Evolutionary conservation across 2,113 vertebrate species (phyloP).

Genomic region (Platichthys stellatus): DNA sequence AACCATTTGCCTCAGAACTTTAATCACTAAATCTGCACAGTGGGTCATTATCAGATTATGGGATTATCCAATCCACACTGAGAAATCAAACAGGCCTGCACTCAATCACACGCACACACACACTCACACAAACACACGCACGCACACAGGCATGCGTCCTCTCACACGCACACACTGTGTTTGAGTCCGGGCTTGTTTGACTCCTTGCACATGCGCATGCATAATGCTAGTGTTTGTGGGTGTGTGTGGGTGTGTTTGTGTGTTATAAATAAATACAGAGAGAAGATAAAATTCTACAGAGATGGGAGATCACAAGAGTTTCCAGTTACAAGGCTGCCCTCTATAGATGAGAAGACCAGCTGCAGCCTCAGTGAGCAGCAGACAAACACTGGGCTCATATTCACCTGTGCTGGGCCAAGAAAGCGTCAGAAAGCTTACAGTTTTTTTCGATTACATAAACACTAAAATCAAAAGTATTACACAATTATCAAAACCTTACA

Average conservation of each 20-base stretch:
- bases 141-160: neutral
- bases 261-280: neutral
- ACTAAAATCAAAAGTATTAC: no score
- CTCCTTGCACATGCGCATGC: neutral
- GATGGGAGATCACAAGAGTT: neutral
- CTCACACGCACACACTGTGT: neutral
- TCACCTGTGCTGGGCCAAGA: no score
- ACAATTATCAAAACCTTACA: no score
- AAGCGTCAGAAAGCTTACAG: no score
- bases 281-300: neutral
- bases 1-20: slow-evolving; percentile 72
- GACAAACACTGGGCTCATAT: no score
- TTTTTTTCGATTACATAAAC: no score
- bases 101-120: slow-evolving; percentile 30
- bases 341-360: slow-evolving; percentile 15
- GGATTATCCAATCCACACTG: slow-evolving; percentile 76
- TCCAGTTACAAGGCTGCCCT: slow-evolving; percentile 46
- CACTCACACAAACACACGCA: neutral
- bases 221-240: neutral
- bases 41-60: slow-evolving; percentile 79
- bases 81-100: slow-evolving; percentile 69
- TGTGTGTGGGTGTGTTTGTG: neutral
- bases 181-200: neutral
- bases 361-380: slow-evolving; percentile 1
- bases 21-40: slow-evolving; percentile 76